Evolutionary conservation across 1,140 invertebrate species (phyloP).

Genomic region (Hylaeus anthracinus): DNA sequence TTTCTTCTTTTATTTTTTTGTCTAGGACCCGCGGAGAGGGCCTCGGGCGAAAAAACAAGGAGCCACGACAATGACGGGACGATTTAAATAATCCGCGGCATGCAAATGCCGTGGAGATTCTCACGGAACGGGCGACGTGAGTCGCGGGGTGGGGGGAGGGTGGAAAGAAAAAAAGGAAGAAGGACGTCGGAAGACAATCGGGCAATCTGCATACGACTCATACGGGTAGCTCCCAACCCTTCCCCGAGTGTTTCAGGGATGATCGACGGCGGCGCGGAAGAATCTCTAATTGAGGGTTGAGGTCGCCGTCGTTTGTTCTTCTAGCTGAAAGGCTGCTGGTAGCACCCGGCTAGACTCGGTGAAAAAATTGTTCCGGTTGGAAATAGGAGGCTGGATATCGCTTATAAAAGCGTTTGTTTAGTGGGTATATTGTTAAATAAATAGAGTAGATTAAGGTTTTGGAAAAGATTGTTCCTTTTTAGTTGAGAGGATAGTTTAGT

Average conservation of each 20-base stretch:
- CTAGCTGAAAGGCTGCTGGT: not conserved
- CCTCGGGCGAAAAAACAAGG: slow-evolving; percentile 68
- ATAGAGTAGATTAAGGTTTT: no score
- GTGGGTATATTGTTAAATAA: no score
- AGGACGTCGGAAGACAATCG: slow-evolving; percentile 65
- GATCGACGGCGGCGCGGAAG: slow-evolving; percentile 32
- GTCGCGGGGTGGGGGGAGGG: slow-evolving; percentile 20
- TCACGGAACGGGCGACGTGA: slow-evolving; percentile 55
- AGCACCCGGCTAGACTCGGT: not conserved
- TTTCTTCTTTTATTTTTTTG: slow-evolving; percentile 31
- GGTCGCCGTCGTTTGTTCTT: not conserved
- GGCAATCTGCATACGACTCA: slow-evolving; percentile 66
- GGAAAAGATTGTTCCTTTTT: no score
- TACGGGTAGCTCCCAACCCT: slow-evolving; percentile 47
- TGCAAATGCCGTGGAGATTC: slow-evolving; percentile 71
- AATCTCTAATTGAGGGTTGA: slow-evolving; percentile 20
- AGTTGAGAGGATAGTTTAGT: no score
- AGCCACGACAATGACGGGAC: slow-evolving; percentile 66
- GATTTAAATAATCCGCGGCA: slow-evolving; percentile 75
- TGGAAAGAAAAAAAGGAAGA: slow-evolving; percentile 45
- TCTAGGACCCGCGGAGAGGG: slow-evolving; percentile 51
- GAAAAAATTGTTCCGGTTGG: no score
- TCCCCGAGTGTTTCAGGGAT: slow-evolving; percentile 33
- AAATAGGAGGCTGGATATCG: no score
- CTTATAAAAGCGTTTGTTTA: no score